Evolutionary conservation across 2,888 invertebrate species (phyloP).

Genomic region (Didymodactylos carnosus): DNA sequence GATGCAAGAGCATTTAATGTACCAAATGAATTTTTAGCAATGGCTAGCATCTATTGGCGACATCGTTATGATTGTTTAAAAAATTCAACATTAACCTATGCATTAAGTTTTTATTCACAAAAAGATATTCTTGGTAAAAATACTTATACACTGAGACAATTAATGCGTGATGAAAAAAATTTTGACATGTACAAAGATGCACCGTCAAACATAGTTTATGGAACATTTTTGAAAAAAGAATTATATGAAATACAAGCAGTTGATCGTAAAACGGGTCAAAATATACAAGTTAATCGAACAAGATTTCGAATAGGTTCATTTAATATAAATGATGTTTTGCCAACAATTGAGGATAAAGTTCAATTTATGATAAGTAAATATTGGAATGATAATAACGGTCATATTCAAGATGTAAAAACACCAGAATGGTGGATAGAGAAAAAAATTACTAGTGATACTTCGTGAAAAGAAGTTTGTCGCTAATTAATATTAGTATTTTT

Average conservation of each 20-base stretch:
- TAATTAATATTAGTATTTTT: too few relatives aligned
- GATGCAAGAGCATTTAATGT: neutral
- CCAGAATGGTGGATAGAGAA: neutral
- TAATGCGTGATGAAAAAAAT: neutral
- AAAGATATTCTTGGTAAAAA: neutral
- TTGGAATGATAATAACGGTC: neutral
- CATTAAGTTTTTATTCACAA: neutral
- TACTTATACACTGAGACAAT: neutral
- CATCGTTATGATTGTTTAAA: neutral
- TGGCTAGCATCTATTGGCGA: neutral
- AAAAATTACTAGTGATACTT: too few relatives aligned
- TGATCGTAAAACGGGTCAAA: neutral
- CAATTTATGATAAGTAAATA: neutral
- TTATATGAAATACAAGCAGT: neutral
- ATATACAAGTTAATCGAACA: neutral
- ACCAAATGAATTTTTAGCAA: neutral
- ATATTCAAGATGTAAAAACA: neutral
- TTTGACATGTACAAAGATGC: neutral
- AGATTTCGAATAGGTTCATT: neutral
- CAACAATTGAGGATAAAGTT: neutral
- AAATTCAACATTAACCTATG: neutral
- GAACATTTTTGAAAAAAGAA: neutral
- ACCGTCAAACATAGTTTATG: neutral
- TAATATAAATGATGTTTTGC: neutral
- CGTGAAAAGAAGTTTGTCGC: too few relatives aligned